Conservation (phyloP, 2,797 vertebrate species). For the Malurus splendens region DNA sequence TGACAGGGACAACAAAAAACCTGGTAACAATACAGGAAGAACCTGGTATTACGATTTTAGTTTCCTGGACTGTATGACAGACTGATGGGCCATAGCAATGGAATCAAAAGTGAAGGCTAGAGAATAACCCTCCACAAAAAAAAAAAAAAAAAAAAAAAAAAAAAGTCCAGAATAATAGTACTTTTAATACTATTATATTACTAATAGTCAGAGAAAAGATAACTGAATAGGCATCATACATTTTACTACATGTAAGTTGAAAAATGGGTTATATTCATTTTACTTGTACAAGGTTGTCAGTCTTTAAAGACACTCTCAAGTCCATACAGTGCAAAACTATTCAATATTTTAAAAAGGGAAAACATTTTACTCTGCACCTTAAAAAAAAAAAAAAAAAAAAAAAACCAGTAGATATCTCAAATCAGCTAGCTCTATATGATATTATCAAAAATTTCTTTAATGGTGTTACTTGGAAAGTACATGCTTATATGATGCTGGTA, state of each 20-base stretch:
- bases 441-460: not conserved
- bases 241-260: not conserved
- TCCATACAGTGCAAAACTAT: not conserved
- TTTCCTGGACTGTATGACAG: not conserved
- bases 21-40: not conserved
- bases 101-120: not conserved
- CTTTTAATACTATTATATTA: too few species aligned
- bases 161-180: not conserved
- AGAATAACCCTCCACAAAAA: not conserved
- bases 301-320: not conserved
- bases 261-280: not conserved
- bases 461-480: not conserved
- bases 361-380: not conserved
- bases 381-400: not conserved
- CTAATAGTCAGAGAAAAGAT: not conserved
- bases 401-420: not conserved
- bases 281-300: not conserved
- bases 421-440: not conserved
- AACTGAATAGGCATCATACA: not conserved
- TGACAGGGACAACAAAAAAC: not conserved
- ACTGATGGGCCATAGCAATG: not conserved
- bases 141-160: accelerated
- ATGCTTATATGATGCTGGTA: not conserved
- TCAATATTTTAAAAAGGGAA: not conserved
- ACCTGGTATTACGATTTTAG: not conserved